phyloP scores from a whole-genome alignment of 2,888 invertebrate species.

The Acrobasis suavella region DNA sequence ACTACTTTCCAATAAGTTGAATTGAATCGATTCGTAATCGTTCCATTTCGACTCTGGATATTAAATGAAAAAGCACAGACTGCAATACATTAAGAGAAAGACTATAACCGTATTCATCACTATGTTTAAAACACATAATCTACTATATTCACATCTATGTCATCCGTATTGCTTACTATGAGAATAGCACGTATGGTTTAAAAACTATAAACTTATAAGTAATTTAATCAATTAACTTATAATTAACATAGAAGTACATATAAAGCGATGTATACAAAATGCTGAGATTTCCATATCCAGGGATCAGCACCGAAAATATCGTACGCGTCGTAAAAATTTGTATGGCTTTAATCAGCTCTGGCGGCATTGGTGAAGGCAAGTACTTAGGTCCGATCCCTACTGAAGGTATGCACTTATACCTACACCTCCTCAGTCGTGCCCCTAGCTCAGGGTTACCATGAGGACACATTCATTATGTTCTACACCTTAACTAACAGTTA shows the following conservation, averaged over 20 bases:
- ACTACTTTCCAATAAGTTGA: not conserved
- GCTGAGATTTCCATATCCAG: conserved; percentile 19
- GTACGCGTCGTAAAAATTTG: not conserved
- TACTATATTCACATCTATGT: conserved; percentile 44
- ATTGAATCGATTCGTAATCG: not conserved
- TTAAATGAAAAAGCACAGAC: conserved; percentile 29
- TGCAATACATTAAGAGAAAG: conserved; percentile 41
- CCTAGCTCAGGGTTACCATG: conserved; percentile 47
- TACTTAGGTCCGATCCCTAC: conserved; percentile 5
- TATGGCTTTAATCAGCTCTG: not conserved
- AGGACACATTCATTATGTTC: conserved; percentile 41
- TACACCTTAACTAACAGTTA: conserved; percentile 46
- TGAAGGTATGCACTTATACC: conserved; percentile 7
- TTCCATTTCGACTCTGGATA: not conserved
- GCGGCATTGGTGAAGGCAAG: not conserved
- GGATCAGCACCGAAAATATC: conserved; percentile 11
- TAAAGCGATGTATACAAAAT: conserved; percentile 29
- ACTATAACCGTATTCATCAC: conserved; percentile 45
- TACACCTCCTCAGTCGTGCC: conserved; percentile 44
- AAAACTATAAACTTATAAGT: conserved; percentile 33
- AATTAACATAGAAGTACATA: conserved; percentile 33
- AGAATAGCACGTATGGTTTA: conserved; percentile 46
- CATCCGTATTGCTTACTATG: conserved; percentile 48
- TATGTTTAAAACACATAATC: conserved; percentile 41
- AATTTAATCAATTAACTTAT: conserved; percentile 21